Conservation (phyloP, 2,113 vertebrate genomes). For the Orientallactaga bullata region DNA sequence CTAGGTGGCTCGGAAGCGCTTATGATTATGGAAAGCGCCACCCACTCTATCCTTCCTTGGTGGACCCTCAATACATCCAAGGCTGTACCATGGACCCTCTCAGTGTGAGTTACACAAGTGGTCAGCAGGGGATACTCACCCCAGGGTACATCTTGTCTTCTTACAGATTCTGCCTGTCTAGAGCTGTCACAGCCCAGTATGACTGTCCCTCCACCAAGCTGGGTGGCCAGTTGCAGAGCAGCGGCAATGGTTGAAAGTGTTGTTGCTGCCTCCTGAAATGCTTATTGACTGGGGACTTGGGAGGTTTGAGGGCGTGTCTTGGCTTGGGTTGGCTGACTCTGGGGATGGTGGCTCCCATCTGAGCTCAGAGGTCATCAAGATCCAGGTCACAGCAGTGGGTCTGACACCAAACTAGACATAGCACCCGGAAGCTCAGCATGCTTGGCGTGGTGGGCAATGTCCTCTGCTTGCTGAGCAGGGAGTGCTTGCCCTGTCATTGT, state of each 20-base stretch:
- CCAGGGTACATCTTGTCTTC: background rate
- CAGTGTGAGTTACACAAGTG: rapidly evolving
- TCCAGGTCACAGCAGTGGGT: background rate
- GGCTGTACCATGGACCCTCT: rapidly evolving
- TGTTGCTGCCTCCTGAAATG: background rate
- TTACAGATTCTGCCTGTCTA: background rate
- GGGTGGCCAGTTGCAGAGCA: rapidly evolving
- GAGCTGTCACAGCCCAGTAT: rapidly evolving
- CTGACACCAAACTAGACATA: background rate
- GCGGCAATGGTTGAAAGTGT: rapidly evolving
- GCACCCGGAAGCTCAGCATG: background rate
- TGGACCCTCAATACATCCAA: background rate
- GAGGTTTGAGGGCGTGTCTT: background rate
- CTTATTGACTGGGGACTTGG: background rate
- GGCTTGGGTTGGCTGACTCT: background rate
- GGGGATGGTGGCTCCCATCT: background rate
- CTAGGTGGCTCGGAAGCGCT: too few relatives aligned
- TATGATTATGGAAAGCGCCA: too few relatives aligned
- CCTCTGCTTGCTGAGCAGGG: background rate
- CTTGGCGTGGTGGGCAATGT: background rate
- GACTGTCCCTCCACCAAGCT: background rate
- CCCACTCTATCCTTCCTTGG: background rate
- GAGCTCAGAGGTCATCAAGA: background rate
- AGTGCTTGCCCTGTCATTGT: background rate
- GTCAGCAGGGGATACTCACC: background rate